Base-by-base conservation (phyloP, 2,888 invertebrate genomes). In the Andrena trimmerana region DNA sequence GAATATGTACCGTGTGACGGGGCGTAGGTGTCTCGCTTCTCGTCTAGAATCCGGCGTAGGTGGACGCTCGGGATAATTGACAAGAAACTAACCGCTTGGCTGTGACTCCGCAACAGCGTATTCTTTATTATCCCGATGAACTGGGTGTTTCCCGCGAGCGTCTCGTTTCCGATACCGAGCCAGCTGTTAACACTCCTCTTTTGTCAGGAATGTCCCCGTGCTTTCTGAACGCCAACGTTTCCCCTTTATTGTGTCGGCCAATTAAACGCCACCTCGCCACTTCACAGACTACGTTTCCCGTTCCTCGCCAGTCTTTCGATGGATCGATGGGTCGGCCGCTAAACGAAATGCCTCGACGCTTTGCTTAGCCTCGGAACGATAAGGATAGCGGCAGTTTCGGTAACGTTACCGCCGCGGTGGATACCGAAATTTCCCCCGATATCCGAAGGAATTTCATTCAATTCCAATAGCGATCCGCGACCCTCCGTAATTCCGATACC, bases 31-130 rank as follows among this genome's bases (percentile, higher is more conserved):
- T 52, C 78, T 68, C 74, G 78, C 57, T 48, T 42, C 69, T 78
- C 70, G 69, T 42, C 67, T 59, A 75, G 75, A 42, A 73, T 42
- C 20, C 75, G 27, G 57, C 8, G 69, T 65, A 33, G 36, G 65
- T 50, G 74, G 77, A 83, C 87, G 80, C 86, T 74, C 54, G 13
- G 52, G 84, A 74, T 84, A 84, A 86, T 86, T 86, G 87, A 84
- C 75, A 76, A 75, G 78, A 69, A 78, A 83, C 83, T 60, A 67
- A 29, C 62, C 70, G 69, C 52, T 68, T 31, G 77, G 65, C 75
- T 66, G 77, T 36, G 63, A 74, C 54, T 67, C 66, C 27, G 29
- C 48, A 65, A 10, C 20, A 50, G 27, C 54, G 57, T 65, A 48
- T 65, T 84, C 72, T 54, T 84, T 84, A 83, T 83, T 83, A 79